These are phyloP conservation scores for Drosophila melanosoma DNA, from an alignment of 2,888 invertebrate genomes.

Conservation along the genomic window DNA sequence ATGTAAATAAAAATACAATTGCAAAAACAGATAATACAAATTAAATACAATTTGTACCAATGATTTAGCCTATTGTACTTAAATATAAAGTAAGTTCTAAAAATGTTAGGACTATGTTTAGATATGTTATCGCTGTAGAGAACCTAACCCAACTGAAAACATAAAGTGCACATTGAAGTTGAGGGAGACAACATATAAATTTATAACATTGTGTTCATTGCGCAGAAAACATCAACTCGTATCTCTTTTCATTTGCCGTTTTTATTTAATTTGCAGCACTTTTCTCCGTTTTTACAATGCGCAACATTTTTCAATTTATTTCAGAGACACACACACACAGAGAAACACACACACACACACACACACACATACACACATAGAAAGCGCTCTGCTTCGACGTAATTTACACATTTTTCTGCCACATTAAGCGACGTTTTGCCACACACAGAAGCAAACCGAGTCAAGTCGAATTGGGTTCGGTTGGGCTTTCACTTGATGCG, in stretches of 20 bases:
- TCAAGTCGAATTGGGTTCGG: slow-evolving; percentile 34
- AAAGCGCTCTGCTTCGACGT: slow-evolving; percentile 53
- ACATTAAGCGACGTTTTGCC: slow-evolving; percentile 74
- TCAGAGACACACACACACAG: slow-evolving; percentile 35
- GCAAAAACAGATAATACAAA: neutral
- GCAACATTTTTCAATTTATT: slow-evolving; percentile 78
- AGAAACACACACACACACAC: slow-evolving; percentile 26
- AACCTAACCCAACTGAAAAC: neutral
- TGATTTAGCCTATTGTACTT: neutral
- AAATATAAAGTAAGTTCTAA: neutral
- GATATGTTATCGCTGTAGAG: neutral
- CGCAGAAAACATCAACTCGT: slow-evolving; percentile 24
- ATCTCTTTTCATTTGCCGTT: slow-evolving; percentile 68
- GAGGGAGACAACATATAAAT: slow-evolving; percentile 20
- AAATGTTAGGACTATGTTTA: neutral
- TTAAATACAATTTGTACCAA: neutral
- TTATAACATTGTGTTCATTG: slow-evolving; percentile 14
- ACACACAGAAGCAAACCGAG: slow-evolving; percentile 33
- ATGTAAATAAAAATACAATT: neutral
- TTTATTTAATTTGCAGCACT: slow-evolving; percentile 75
- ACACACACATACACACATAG: slow-evolving; percentile 2
- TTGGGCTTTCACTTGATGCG: slow-evolving; percentile 30
- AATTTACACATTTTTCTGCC: slow-evolving; percentile 81
- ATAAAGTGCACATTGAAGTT: neutral
- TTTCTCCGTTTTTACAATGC: slow-evolving; percentile 58